phyloP scores from a whole-genome alignment of 2,888 invertebrate genomes.

The Archaeoteleia sp. region DNA sequence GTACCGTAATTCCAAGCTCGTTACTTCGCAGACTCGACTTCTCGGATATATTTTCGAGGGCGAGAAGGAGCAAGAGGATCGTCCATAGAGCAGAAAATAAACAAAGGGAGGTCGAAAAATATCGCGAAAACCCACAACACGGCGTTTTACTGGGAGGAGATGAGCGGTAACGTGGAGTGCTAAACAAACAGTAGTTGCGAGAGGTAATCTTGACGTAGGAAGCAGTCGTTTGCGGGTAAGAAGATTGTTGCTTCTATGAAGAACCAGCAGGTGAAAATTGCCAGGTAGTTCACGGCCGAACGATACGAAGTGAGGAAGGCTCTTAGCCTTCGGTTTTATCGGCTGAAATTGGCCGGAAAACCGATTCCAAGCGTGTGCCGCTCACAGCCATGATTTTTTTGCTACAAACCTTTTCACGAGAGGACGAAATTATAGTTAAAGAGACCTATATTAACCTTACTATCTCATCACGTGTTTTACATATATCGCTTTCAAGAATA shows the following conservation, averaged over 20 bases:
- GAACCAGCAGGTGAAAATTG: conserved; percentile 64
- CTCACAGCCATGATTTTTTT: conserved; percentile 5
- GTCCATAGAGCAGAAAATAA: conserved; percentile 23
- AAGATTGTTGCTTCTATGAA: conserved; percentile 55
- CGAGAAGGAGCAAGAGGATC: conserved; percentile 32
- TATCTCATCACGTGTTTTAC: not conserved
- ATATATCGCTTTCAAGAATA: conserved; percentile 1
- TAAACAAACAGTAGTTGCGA: conserved; percentile 72
- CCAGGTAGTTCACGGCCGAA: conserved; percentile 55
- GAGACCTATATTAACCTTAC: not conserved
- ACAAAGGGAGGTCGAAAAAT: conserved; percentile 47
- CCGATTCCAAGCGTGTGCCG: conserved; percentile 34
- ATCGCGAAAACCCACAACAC: conserved; percentile 63
- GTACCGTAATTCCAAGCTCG: conserved; percentile 44
- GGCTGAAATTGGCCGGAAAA: conserved; percentile 68
- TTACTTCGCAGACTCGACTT: conserved; percentile 40
- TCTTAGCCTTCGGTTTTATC: conserved; percentile 64
- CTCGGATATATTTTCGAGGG: conserved; percentile 41
- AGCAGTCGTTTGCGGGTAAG: conserved; percentile 50
- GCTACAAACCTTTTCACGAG: not conserved
- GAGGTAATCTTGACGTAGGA: conserved; percentile 60
- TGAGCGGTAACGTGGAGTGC: conserved; percentile 60
- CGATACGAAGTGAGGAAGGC: conserved; percentile 35
- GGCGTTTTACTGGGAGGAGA: conserved; percentile 66
- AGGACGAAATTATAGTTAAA: conserved; percentile 4